A percentile compares a stretch with the other conserved stretches of the same genome.
Evolutionary conservation across 2,888 invertebrate species (phyloP).

Genomic region (Ferdinandea cuprea): DNA sequence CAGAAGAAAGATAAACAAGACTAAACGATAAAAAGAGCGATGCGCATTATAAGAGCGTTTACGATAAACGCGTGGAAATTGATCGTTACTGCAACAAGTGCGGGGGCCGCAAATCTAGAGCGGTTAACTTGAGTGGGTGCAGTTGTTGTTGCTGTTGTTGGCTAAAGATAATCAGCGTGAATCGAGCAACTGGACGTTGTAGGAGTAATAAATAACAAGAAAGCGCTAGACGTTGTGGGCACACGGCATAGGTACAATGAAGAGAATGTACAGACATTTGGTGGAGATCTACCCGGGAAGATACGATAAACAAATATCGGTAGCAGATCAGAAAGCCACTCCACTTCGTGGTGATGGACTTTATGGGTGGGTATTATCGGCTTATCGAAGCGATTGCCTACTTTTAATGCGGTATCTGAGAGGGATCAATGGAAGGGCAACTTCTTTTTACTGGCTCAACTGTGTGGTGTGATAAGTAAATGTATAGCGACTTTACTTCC

Average conservation of each 20-base stretch:
- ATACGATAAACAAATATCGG: conserved; percentile 6
- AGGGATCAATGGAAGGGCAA: not conserved
- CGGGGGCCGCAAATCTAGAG: conserved; percentile 34
- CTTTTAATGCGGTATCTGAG: not conserved
- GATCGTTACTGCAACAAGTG: conserved; percentile 18
- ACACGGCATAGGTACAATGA: not conserved
- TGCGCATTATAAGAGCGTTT: conserved; percentile 6
- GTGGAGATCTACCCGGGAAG: not conserved
- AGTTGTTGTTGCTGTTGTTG: conserved; percentile 13
- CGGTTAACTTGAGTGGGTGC: conserved; percentile 32
- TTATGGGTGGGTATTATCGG: not conserved
- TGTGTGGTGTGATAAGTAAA: too few species aligned
- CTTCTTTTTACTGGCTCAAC: too few species aligned
- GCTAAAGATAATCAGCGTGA: conserved; percentile 18
- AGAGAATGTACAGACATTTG: not conserved
- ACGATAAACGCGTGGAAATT: conserved; percentile 39
- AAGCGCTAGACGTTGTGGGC: not conserved
- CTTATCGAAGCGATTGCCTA: not conserved
- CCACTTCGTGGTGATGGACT: not conserved
- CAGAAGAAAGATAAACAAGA: conserved; percentile 32
- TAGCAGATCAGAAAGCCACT: conserved; percentile 7
- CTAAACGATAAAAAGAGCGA: conserved; percentile 42
- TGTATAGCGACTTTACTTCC: too few species aligned
- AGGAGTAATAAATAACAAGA: too few species aligned
- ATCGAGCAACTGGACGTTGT: not conserved